Conservation (phyloP, 2,113 vertebrate genomes). For the Myodes glareolus region DNA sequence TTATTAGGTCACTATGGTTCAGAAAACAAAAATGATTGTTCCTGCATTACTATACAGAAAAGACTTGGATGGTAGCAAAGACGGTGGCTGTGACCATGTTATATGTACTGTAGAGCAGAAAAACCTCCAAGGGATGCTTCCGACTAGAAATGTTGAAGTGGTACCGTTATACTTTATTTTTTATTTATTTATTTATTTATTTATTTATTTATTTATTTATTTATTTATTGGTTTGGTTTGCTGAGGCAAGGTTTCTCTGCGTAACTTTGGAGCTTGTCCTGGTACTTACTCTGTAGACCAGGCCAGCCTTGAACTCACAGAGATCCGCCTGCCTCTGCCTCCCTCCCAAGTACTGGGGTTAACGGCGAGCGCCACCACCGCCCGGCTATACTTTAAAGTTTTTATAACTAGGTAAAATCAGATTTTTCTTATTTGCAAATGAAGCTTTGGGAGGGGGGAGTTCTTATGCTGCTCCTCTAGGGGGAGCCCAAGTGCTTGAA, state of each 20-base stretch:
- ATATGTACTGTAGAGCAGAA: not conserved
- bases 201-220: too few relatives aligned
- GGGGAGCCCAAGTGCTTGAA: constrained; percentile 57
- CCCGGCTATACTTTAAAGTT: not conserved
- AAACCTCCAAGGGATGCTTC: not conserved
- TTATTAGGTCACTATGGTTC: not conserved
- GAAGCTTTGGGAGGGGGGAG: not conserved
- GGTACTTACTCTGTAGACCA: too few relatives aligned
- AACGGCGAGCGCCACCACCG: too few relatives aligned
- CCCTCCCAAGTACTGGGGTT: too few relatives aligned
- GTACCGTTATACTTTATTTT: not conserved
- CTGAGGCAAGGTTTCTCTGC: too few relatives aligned
- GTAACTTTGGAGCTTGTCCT: too few relatives aligned
- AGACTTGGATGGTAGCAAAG: not conserved
- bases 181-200: too few relatives aligned
- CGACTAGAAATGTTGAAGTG: constrained; percentile 13
- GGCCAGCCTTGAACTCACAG: too few relatives aligned
- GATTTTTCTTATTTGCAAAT: not conserved
- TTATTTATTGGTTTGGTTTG: too few relatives aligned
- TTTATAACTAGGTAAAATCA: constrained; percentile 21
- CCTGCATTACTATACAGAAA: not conserved
- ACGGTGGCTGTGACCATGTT: not conserved
- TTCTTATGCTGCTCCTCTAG: constrained; percentile 52
- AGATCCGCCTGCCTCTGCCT: too few relatives aligned
- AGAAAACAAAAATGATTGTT: not conserved